Evolutionary conservation across 2,797 vertebrate genomes (phyloP), one percentile per base, ranked within the genome.

Genomic region (Cebuella pygmaea): DNA sequence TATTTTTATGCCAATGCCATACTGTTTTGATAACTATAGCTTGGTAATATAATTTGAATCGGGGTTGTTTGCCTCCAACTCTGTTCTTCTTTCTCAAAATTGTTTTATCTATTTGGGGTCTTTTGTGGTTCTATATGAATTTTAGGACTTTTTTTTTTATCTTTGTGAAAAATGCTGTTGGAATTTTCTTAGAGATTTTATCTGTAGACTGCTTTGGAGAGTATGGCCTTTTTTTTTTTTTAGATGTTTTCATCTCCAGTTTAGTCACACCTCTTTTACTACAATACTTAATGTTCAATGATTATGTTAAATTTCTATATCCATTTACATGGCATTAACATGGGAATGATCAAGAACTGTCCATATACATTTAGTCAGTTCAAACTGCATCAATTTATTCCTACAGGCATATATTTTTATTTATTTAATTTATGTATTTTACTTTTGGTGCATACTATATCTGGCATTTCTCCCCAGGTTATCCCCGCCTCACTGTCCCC

Each of bases 361-460:
- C 27, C 52, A 81, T 27, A 92, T 88, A 70, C 4, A 88, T 50
- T 57, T 41, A 41, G 44, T 67, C 67, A 87, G 39, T 52, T 85
- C 70, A 52, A 79, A 89, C 2, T 94, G 30, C 52, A 93, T 93
- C 57, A 44, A 20, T 91, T 55, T 89, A 95, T 90, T 96, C 75
- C 82, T 92, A 88, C 95, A 96, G 57, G 83, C 5, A 41, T 46
- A n/a, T 46, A 88, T 72, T 61, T 92, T 64, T 61, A 50, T 92
- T 61, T 61, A 57, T 55, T 8, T 55, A 22, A 19, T 22, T 22
- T 22, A 55, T 55, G 7, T 55, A 55, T 55, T 55, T 55, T 22
- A 8, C 20, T 55, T 55, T 55, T 22, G 20, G 20, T 55, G 52
- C 52, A 22, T 55, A 55, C 52, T 22, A 22, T 22, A 55, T 55